A percentile compares a stretch with the other conserved stretches of the same genome.
Conservation (phyloP, 2,888 invertebrate species). For the Patella caerulea region DNA sequence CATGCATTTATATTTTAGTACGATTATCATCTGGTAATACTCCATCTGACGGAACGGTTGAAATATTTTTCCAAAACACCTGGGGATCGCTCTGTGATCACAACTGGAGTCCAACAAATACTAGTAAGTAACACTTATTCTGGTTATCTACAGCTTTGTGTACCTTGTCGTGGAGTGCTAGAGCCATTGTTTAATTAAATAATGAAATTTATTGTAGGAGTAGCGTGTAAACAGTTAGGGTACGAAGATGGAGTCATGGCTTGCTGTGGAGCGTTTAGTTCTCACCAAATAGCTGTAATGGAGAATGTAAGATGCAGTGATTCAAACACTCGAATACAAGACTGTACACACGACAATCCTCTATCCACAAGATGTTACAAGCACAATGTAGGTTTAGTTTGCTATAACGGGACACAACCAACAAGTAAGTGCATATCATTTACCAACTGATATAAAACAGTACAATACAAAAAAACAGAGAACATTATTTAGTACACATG, state of each 20-base stretch:
- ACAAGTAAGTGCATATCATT: slow-evolving; percentile 34
- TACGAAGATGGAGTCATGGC: slow-evolving; percentile 51
- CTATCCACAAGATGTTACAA: slow-evolving; percentile 39
- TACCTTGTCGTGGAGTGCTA: background rate
- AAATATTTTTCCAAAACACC: slow-evolving; percentile 72
- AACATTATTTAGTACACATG: no score
- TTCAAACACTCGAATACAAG: slow-evolving; percentile 45
- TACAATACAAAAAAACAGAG: no score
- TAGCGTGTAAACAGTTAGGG: slow-evolving; percentile 53
- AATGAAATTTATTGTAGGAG: slow-evolving; percentile 33
- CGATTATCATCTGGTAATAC: slow-evolving; percentile 48
- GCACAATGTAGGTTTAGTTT: slow-evolving; percentile 43
- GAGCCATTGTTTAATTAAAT: background rate
- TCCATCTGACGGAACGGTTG: slow-evolving; percentile 47
- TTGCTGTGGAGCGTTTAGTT: slow-evolving; percentile 54
- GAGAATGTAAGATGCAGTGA: slow-evolving; percentile 48
- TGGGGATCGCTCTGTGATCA: slow-evolving; percentile 85
- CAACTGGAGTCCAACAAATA: slow-evolving; percentile 79
- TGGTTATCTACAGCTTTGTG: background rate
- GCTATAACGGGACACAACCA: slow-evolving; percentile 38
- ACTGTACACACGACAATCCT: slow-evolving; percentile 43
- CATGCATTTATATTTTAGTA: slow-evolving; percentile 38
- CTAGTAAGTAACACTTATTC: slow-evolving; percentile 59
- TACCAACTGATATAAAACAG: no score
- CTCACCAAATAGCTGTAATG: slow-evolving; percentile 46